These are phyloP conservation scores for Spea hammondii DNA, from an alignment of 2,797 vertebrate genomes.

Conservation along the genomic window DNA sequence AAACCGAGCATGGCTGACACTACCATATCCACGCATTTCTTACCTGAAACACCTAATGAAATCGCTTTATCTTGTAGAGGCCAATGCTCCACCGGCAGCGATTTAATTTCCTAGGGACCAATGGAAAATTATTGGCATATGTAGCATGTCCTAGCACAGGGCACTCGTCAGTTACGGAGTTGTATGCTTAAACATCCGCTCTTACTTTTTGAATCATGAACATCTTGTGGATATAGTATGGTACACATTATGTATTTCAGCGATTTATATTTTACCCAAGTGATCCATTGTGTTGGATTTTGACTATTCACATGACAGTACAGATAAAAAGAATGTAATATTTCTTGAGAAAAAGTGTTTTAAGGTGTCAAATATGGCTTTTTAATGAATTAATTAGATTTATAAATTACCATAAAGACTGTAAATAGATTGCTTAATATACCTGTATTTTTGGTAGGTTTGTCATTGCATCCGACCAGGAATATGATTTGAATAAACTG, in stretches of 20 bases:
- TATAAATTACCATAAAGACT: constrained; percentile 17
- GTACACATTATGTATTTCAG: not conserved
- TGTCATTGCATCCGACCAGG: constrained; percentile 2
- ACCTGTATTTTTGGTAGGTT: constrained; percentile 10
- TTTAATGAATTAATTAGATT: constrained; percentile 17
- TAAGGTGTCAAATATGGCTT: constrained; percentile 17
- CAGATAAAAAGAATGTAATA: not conserved
- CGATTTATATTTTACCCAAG: not conserved
- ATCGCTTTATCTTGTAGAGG: too few relatives aligned
- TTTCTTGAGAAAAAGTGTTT: not conserved
- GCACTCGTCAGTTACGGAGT: too few relatives aligned
- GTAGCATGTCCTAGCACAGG: too few relatives aligned
- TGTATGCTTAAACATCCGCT: too few relatives aligned
- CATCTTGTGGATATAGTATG: not conserved
- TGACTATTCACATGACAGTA: constrained; percentile 13
- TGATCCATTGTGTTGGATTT: constrained; percentile 8
- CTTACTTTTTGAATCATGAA: too few relatives aligned
- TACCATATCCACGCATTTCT: too few relatives aligned
- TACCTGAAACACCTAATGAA: too few relatives aligned
- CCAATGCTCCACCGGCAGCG: too few relatives aligned
- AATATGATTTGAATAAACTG: not conserved
- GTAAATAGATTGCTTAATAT: constrained; percentile 28
- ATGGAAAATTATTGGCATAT: too few relatives aligned
- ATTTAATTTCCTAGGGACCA: too few relatives aligned
- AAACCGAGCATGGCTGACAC: too few relatives aligned